phyloP scores from a whole-genome alignment of 1,140 invertebrate genomes.

The Magallana angulata region DNA sequence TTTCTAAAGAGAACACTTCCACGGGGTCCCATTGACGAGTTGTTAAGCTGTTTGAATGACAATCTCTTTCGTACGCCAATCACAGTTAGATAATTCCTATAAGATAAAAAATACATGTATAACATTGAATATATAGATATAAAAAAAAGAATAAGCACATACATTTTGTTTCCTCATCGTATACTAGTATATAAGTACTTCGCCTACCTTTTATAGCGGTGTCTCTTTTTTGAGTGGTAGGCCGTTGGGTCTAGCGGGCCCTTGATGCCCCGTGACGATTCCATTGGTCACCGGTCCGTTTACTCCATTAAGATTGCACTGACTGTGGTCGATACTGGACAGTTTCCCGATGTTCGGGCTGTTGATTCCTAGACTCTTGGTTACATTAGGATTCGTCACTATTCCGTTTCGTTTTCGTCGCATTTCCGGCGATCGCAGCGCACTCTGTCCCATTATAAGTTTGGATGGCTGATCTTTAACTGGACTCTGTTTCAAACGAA shows the following conservation, averaged over 20 bases:
- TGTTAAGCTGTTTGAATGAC: too few relatives aligned
- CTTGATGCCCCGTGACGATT: slow-evolving; percentile 73
- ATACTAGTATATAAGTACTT: too few relatives aligned
- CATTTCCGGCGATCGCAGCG: slow-evolving; percentile 77
- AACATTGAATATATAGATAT: too few relatives aligned
- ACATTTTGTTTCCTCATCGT: too few relatives aligned
- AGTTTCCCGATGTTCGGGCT: slow-evolving; percentile 57
- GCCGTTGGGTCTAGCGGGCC: slow-evolving; percentile 83
- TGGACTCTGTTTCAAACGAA: slow-evolving; percentile 53
- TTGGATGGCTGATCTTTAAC: slow-evolving; percentile 64
- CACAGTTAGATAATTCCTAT: too few relatives aligned
- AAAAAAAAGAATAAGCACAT: too few relatives aligned
- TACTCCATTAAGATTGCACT: slow-evolving; percentile 36
- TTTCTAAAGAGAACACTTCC: too few relatives aligned
- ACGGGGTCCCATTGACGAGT: too few relatives aligned
- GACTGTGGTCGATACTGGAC: slow-evolving; percentile 53
- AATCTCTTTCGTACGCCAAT: too few relatives aligned
- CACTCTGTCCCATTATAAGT: slow-evolving; percentile 73
- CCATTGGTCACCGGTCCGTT: slow-evolving; percentile 39
- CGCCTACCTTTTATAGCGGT: slow-evolving; percentile 79
- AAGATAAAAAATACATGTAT: too few relatives aligned
- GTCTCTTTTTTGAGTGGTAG: slow-evolving; percentile 88
- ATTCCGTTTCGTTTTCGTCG: slow-evolving; percentile 88
- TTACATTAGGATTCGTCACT: slow-evolving; percentile 93
- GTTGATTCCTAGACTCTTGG: slow-evolving; percentile 61